Conservation (phyloP, 2,113 vertebrate genomes). For the Sialia sialis region DNA sequence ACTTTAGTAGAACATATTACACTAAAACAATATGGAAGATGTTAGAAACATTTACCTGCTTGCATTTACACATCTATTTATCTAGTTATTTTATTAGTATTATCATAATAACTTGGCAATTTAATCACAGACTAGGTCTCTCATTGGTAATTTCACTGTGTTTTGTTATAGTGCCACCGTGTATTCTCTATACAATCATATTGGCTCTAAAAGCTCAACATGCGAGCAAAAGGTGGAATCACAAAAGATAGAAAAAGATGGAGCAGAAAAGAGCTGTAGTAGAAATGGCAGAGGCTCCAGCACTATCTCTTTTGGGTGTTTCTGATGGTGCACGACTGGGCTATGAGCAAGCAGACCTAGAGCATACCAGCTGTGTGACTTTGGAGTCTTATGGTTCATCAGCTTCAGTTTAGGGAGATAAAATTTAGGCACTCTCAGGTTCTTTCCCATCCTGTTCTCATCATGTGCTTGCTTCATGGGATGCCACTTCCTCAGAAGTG, state of each 20-base stretch:
- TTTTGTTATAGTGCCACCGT: not conserved
- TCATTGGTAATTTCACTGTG: not conserved
- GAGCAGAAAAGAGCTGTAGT: not conserved
- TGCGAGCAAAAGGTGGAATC: not conserved
- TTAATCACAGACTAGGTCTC: not conserved
- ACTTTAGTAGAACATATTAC: not conserved
- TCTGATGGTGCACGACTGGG: not conserved
- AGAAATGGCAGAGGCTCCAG: not conserved
- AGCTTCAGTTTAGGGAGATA: not conserved
- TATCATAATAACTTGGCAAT: not conserved
- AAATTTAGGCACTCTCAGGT: not conserved
- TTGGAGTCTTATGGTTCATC: not conserved
- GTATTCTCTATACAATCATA: not conserved
- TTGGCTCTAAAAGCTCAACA: not conserved
- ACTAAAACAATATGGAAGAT: not conserved
- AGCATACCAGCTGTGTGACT: accelerated
- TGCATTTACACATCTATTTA: not conserved
- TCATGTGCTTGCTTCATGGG: not conserved
- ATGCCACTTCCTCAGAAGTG: not conserved
- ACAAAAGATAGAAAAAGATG: not conserved
- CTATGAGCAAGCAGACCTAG: not conserved
- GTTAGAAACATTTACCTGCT: not conserved
- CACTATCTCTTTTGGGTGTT: not conserved
- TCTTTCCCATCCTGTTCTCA: not conserved
- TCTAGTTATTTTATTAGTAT: not conserved